A percentile compares a stretch with the other conserved stretches of the same genome.
Evolutionary conservation across 2,797 vertebrate species (phyloP).

Genomic region (Petrocephalus schoutedeni): DNA sequence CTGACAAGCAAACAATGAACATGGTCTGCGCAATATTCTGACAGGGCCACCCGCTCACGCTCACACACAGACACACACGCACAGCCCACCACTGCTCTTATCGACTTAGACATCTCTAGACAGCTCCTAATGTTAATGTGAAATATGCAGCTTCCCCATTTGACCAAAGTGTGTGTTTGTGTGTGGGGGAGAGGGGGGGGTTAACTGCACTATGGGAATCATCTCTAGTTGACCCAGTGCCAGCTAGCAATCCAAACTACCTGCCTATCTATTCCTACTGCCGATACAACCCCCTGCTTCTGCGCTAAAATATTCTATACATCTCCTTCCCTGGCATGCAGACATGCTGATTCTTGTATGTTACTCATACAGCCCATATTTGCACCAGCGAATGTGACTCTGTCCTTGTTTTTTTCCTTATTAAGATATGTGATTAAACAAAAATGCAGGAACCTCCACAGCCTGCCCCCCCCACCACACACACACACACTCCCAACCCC

Average conservation of each 20-base stretch:
- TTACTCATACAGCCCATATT: neutral
- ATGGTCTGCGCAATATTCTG: neutral
- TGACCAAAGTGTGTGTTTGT: neutral
- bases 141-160: neutral
- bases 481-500: neutral
- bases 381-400: neutral
- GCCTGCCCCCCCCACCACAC: neutral
- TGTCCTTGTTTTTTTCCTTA: neutral
- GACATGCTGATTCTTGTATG: neutral
- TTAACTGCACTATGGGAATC: neutral
- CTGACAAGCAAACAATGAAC: slow-evolving; percentile 18
- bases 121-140: neutral
- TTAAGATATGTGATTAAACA: neutral
- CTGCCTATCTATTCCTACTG: neutral
- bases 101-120: neutral
- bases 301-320: neutral
- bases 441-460: neutral
- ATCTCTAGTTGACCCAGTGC: neutral
- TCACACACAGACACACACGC: slow-evolving; percentile 15
- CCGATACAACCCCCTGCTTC: neutral
- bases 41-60: neutral
- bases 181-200: neutral
- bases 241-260: neutral
- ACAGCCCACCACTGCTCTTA: neutral
- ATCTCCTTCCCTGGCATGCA: neutral